These are phyloP conservation scores for Dastarcus helophoroides DNA, from an alignment of 2,888 invertebrate genomes.

Conservation along the genomic window DNA sequence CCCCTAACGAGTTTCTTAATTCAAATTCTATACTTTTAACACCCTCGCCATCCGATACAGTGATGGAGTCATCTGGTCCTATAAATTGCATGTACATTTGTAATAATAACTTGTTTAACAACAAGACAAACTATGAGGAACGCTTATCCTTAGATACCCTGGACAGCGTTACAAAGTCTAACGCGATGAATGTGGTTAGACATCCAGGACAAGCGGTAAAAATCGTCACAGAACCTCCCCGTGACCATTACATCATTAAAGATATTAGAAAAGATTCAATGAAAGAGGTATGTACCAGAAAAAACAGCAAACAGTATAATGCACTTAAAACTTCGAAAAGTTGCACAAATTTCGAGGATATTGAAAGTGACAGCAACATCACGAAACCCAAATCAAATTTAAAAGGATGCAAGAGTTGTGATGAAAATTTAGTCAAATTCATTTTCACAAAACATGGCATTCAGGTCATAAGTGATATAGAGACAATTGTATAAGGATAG, in stretches of 20 bases:
- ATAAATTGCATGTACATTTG: slow-evolving; percentile 35
- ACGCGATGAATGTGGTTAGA: slow-evolving; percentile 28
- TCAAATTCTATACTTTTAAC: slow-evolving; percentile 35
- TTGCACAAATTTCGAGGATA: slow-evolving; percentile 28
- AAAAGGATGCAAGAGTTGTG: slow-evolving; percentile 39
- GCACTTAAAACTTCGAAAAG: slow-evolving; percentile 34
- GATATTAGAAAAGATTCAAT: slow-evolving; percentile 11
- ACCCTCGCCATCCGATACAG: slow-evolving; percentile 43
- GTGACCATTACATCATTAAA: slow-evolving; percentile 33
- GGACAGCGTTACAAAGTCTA: slow-evolving; percentile 27
- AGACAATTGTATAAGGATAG: slow-evolving; percentile 49
- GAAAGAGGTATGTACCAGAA: slow-evolving; percentile 26
- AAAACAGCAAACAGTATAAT: slow-evolving; percentile 10
- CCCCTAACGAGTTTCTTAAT: slow-evolving; percentile 16
- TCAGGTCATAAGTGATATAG: slow-evolving; percentile 67
- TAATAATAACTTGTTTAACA: slow-evolving; percentile 33
- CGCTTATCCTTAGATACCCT: slow-evolving; percentile 24
- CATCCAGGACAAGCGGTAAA: slow-evolving; percentile 67
- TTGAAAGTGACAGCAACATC: slow-evolving; percentile 13
- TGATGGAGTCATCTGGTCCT: slow-evolving; percentile 42
- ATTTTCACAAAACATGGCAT: slow-evolving; percentile 68
- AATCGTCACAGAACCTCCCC: slow-evolving; percentile 45
- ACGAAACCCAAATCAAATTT: slow-evolving; percentile 28
- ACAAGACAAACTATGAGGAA: slow-evolving; percentile 18
- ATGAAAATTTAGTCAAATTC: slow-evolving; percentile 49